These are phyloP conservation scores for Helicolenus hilgendorfi DNA, from an alignment of 2,797 vertebrate genomes.

Conservation along the genomic window DNA sequence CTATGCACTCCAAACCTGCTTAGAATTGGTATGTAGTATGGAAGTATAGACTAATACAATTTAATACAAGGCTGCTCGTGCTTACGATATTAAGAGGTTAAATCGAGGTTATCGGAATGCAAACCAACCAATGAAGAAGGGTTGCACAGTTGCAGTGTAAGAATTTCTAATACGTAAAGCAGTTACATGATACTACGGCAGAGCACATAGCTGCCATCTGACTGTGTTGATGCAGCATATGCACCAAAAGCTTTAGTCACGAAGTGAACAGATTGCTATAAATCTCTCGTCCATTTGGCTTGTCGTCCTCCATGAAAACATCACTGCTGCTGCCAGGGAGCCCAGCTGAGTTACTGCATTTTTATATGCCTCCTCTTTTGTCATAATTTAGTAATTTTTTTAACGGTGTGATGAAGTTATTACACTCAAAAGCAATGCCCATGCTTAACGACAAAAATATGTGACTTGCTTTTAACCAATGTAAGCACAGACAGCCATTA, in stretches of 20 bases:
- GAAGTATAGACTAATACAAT: not conserved
- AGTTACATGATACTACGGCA: constrained; percentile 3
- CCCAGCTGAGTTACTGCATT: constrained; percentile 6
- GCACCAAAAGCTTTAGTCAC: constrained; percentile 38
- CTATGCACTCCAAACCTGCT: not conserved
- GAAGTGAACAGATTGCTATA: constrained; percentile 56
- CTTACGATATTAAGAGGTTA: not conserved
- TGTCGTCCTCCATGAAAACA: constrained; percentile 23
- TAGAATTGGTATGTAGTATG: not conserved
- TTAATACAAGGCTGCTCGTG: not conserved
- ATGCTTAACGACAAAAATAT: not conserved
- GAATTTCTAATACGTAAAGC: not conserved
- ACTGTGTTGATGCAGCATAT: constrained; percentile 45
- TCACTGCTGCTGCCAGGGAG: constrained; percentile 13
- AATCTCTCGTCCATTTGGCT: constrained; percentile 56
- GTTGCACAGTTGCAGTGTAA: not conserved
- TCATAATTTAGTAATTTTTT: not conserved
- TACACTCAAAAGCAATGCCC: not conserved
- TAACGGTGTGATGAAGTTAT: not conserved
- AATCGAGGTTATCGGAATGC: not conserved
- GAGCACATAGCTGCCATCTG: constrained; percentile 38
- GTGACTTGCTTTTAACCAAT: not conserved
- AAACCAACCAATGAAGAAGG: not conserved
- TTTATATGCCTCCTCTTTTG: not conserved
- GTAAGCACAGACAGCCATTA: not conserved